Evolutionary conservation across 2,888 invertebrate genomes (phyloP), one percentile per base, ranked within the genome.

Genomic region (Acanthosoma haemorrhoidale): DNA sequence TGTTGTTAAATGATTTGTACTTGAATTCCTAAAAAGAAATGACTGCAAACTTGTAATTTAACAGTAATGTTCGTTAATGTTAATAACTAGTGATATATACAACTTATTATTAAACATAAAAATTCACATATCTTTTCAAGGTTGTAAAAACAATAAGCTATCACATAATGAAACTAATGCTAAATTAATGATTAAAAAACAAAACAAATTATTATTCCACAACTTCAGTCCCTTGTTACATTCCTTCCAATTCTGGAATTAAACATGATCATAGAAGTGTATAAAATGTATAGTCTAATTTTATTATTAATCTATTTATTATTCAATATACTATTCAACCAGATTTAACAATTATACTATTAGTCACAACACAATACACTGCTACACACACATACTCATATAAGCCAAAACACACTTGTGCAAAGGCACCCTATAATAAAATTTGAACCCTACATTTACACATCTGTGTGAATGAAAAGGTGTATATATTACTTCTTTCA

Each of bases 271-370:
- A 67, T 60, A 67, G 71, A 71, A 68, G 71, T 71, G 71, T 71
- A 71, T 71, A 71, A 71, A 71, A 71, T 68, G 68, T 71, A 69
- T 71, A 64, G 34, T 58, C 71, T 71, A 71, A 63, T 32, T 71
- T 63, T 39, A 63, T 63, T 68, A 63, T 69, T 69, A 58, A 41
- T 71, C 61, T 64, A 69, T 61, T 66, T 71, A 43, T 60, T 68
- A 68, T 58, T 61, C 57, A 60, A 39, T 58, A 39, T 69, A 58
- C 43, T 70, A 70, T 36, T 67, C 31, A 69, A 66, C 64, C 57
- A 61, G 61, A 34, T 18, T 61, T 32, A 61, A 61, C 34, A 18
- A 32, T 61, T 61, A 61, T 61, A 21, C 25, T 21, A 25, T 25
- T 51, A 51, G 25, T 51, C 51, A 51, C 51, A 51, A 51, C 51